phyloP scores from a whole-genome alignment of 2,113 vertebrate species.

The Numida meleagris region DNA sequence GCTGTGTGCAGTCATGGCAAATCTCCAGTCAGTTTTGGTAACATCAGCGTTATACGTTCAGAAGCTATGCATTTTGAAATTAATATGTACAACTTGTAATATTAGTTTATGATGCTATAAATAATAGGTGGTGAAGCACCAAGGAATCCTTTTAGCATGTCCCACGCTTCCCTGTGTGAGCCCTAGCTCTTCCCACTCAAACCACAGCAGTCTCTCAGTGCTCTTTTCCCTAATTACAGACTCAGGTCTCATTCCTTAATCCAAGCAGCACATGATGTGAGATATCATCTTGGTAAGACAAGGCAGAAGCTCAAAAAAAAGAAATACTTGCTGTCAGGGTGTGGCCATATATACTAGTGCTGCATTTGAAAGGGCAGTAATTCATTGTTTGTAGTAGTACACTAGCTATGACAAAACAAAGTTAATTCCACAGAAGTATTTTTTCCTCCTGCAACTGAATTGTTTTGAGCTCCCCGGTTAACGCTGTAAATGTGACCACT shows the following conservation, averaged over 20 bases:
- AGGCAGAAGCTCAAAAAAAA: not conserved
- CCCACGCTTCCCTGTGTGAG: not conserved
- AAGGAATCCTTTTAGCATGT: not conserved
- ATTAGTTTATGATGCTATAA: not conserved
- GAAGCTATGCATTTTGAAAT: slow-evolving; percentile 8
- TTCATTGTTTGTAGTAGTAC: not conserved
- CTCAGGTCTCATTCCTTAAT: not conserved
- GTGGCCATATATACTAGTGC: not conserved
- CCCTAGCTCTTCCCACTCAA: not conserved
- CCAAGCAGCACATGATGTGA: not conserved
- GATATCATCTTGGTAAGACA: not conserved
- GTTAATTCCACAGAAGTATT: not conserved
- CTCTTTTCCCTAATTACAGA: not conserved
- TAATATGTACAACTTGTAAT: not conserved
- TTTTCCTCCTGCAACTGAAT: not conserved
- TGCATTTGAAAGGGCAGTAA: not conserved
- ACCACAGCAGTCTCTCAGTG: not conserved
- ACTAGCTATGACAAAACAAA: not conserved
- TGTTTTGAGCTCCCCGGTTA: not conserved
- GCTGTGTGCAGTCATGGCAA: not conserved
- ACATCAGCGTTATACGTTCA: not conserved
- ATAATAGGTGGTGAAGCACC: not conserved
- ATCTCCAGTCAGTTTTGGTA: not conserved
- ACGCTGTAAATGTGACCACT: accelerated
- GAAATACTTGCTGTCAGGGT: not conserved